These are phyloP conservation scores for Drosophila helvetica DNA, from an alignment of 2,888 invertebrate species.

Conservation along the genomic window DNA sequence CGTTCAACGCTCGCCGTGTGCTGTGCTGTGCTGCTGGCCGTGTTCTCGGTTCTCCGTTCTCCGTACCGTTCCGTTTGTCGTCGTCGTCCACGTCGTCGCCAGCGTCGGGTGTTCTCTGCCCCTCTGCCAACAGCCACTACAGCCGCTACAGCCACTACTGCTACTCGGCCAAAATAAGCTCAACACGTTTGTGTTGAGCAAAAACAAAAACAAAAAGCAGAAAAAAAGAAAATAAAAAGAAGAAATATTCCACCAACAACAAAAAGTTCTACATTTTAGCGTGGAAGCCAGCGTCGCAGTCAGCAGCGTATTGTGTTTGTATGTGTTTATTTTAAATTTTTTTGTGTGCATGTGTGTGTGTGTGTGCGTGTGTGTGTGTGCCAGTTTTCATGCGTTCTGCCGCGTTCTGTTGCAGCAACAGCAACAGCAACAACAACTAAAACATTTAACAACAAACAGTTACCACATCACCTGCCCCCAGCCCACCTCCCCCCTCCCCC, in stretches of 20 bases:
- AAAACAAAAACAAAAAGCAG: conserved; percentile 12
- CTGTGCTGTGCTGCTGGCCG: not conserved
- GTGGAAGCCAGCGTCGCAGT: conserved; percentile 16
- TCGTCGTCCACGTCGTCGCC: no score
- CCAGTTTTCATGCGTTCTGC: conserved; percentile 74
- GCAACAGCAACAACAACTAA: conserved; percentile 49
- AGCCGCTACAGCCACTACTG: no score
- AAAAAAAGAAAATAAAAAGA: conserved; percentile 11
- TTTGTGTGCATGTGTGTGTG: conserved; percentile 5
- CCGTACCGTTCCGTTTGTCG: not conserved
- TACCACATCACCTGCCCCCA: conserved; percentile 53
- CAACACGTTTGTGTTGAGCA: conserved; percentile 26
- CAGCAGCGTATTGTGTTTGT: conserved; percentile 28
- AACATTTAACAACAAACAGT: conserved; percentile 52
- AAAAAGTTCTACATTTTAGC: conserved; percentile 45
- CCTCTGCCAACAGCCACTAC: conserved; percentile 15
- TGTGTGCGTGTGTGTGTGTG: conserved; percentile 52
- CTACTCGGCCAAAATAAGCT: conserved; percentile 36
- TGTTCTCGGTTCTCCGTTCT: conserved; percentile 25
- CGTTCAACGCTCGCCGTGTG: conserved; percentile 6
- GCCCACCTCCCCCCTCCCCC: not conserved
- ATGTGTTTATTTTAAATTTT: conserved; percentile 22
- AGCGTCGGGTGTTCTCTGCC: conserved; percentile 14
- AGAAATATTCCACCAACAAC: not conserved
- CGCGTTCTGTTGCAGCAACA: conserved; percentile 51